Percentiles rank a stretch among this genome's conserved stretches.
Evolutionary conservation across 2,113 vertebrate genomes (phyloP).

Genomic region (Podilymbus podiceps): DNA sequence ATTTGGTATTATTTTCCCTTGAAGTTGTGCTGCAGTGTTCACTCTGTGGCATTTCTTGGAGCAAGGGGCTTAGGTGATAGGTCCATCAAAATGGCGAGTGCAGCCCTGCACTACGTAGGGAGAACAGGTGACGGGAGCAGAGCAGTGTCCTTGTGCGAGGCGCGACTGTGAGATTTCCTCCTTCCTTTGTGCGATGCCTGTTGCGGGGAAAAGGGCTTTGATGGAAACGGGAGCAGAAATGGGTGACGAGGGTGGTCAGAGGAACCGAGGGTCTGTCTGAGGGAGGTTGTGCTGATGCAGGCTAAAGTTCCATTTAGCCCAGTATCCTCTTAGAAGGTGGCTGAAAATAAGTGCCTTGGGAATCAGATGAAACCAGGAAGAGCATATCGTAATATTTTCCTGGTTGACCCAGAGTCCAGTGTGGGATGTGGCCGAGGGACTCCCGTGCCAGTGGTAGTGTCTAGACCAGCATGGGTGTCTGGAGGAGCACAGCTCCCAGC

Average conservation of each 20-base stretch:
- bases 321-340: not conserved
- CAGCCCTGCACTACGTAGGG: not conserved
- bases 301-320: not conserved
- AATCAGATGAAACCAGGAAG: too few species aligned
- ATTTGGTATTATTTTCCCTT: not conserved
- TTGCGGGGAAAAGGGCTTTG: not conserved
- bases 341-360: not conserved
- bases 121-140: not conserved
- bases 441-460: not conserved
- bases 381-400: not conserved
- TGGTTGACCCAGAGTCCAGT: not conserved
- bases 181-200: not conserved
- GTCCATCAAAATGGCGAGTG: not conserved
- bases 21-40: not conserved
- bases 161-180: not conserved
- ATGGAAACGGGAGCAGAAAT: not conserved
- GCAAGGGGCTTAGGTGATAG: not conserved
- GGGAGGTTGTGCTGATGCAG: not conserved
- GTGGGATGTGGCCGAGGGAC: not conserved
- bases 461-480: not conserved
- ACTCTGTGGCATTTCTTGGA: not conserved
- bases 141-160: not conserved
- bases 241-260: too few species aligned
- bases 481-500: too few species aligned
- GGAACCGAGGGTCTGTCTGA: not conserved